Percentiles rank a stretch among this genome's conserved stretches.
phyloP scores from a whole-genome alignment of 2,113 vertebrate species.

The Choloepus hoffmanni region DNA sequence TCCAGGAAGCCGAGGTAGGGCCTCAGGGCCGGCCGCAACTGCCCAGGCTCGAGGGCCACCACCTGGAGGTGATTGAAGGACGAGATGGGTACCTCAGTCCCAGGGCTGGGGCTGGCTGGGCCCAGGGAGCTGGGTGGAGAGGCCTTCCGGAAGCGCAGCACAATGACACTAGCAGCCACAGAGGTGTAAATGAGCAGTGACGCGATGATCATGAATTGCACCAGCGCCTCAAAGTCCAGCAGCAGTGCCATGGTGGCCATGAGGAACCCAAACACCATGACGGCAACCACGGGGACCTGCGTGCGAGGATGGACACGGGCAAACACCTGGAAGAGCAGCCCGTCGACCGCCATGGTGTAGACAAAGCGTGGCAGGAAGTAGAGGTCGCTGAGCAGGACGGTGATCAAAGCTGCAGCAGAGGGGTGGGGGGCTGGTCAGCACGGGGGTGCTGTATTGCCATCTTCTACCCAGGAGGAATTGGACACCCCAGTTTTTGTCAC shows the following conservation, averaged over 20 bases:
- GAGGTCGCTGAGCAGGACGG: slow-evolving; percentile 95
- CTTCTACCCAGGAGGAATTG: background rate
- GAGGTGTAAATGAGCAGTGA: slow-evolving; percentile 97
- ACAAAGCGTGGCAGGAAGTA: slow-evolving; percentile 97
- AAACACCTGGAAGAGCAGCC: no score
- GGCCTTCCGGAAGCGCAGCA: slow-evolving; percentile 93
- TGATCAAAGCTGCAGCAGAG: slow-evolving; percentile 94
- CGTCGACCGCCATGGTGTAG: slow-evolving; percentile 93
- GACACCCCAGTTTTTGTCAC: background rate
- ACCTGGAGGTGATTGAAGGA: slow-evolving; percentile 95
- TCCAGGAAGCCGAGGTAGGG: slow-evolving; percentile 92
- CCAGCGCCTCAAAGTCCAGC: slow-evolving; percentile 95
- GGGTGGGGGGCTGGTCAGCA: background rate
- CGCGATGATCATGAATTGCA: slow-evolving; percentile 97
- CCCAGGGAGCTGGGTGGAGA: slow-evolving; percentile 71
- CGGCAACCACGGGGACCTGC: no score
- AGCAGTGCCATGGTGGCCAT: slow-evolving; percentile 93
- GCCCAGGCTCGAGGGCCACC: slow-evolving; percentile 90
- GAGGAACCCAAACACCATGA: slow-evolving; percentile 73
- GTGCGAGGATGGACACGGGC: no score
- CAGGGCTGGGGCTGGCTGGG: slow-evolving; percentile 61
- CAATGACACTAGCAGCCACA: slow-evolving; percentile 93
- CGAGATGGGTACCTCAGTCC: slow-evolving; percentile 94
- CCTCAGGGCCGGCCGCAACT: slow-evolving; percentile 91
- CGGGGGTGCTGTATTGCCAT: background rate